Base-by-base conservation (phyloP, 2,113 vertebrate species). In the Polypterus bichir region DNA sequence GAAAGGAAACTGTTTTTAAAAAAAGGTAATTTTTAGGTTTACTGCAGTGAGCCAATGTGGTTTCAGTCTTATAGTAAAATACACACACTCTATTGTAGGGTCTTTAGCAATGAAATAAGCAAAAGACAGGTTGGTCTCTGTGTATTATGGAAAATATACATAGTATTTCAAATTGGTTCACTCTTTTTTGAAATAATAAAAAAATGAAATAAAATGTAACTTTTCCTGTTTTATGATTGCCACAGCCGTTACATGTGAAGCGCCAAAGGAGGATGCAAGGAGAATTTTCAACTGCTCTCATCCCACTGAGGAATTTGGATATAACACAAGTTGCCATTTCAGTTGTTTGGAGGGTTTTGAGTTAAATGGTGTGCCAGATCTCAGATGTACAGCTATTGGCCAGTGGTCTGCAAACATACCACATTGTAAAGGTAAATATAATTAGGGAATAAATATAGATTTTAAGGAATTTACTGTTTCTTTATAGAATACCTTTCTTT, bases 101-200 rank as follows among this genome's bases (percentile, higher is more conserved):
- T 27, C 27, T 27, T 27, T 27, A 27, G 27, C 27, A 27, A 2
- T 27, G 27, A 27, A 27, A 27, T 27, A 27, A 27, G 27, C 27
- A 27, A 27, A 27, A 27, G 27, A 27, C 27, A 27, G 27, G 27
- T 27, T 69, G 3, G 5, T 46, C 46, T 10, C 69, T 71, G 3
- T 56, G 3, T n/a, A 47, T 70, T 74, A 4, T 67, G 88, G 85
- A 66, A 66, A 70, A 76, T 6, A 68, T 60, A 68, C 76, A 51
- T 66, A 74, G 60, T 79, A 81, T 3, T 81, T 82, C 64, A 9
- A 44, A 6, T 49, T 86, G 59, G 72, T 55, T 46, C 77, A 76
- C 48, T 58, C 77, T 49, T 58, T 64, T 7, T 4, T 85, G 82
- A 69, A 59, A 78, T 82, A 80, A 78, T 81, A 76, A 10, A 60